Percentiles rank a stretch among this genome's conserved stretches.
These are phyloP conservation scores for Murina feae DNA, from an alignment of 2,113 vertebrate species.

Conservation along the genomic window DNA sequence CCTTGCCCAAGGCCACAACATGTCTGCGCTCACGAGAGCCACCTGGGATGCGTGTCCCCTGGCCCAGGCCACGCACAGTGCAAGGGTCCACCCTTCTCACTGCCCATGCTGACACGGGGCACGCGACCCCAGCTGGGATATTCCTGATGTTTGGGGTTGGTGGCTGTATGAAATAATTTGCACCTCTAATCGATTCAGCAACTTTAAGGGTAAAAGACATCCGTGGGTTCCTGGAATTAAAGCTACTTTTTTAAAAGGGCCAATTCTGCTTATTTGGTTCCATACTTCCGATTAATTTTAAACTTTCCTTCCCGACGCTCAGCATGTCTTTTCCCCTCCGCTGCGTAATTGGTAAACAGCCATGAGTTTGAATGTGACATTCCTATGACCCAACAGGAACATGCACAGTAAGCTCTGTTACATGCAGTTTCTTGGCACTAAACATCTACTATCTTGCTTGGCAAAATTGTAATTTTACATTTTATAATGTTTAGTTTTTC, in stretches of 20 bases:
- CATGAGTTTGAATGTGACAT: background rate
- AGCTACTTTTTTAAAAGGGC: background rate
- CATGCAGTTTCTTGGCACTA: background rate
- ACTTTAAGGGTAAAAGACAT: background rate
- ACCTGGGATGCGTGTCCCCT: fast-evolving
- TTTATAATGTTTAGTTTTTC: background rate
- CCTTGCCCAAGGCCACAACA: no score
- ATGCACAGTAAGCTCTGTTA: background rate
- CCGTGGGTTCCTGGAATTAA: background rate
- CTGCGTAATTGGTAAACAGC: background rate
- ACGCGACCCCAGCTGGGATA: fast-evolving
- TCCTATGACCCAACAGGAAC: background rate
- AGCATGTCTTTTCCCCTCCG: background rate
- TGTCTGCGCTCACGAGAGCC: fast-evolving
- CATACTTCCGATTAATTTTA: background rate
- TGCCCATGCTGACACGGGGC: fast-evolving
- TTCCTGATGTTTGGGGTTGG: background rate
- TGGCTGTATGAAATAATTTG: background rate
- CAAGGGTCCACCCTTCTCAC: fast-evolving
- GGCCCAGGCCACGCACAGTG: fast-evolving
- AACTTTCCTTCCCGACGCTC: background rate
- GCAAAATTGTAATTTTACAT: background rate
- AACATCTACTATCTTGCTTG: background rate
- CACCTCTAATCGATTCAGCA: background rate
- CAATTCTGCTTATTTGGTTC: background rate